phyloP scores from a whole-genome alignment of 2,113 vertebrate species.

The Corvus moneduloides region DNA sequence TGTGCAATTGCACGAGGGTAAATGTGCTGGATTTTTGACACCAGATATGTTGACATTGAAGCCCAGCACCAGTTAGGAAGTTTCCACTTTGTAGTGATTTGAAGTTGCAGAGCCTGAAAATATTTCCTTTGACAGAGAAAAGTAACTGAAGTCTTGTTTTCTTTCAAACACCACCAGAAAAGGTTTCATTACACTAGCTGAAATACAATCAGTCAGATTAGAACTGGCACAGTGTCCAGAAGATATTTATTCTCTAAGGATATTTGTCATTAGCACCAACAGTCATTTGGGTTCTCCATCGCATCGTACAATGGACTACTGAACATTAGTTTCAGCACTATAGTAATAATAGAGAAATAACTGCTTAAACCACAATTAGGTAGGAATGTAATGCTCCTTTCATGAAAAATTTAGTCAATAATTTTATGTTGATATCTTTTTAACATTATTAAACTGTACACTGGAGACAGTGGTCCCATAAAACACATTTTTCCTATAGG shows the following conservation, averaged over 20 bases:
- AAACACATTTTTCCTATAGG: slow-evolving; percentile 23
- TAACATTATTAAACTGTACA: slow-evolving; percentile 44
- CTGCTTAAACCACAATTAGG: slow-evolving; percentile 33
- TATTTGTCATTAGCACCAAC: slow-evolving; percentile 31
- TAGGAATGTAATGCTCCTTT: slow-evolving; percentile 35
- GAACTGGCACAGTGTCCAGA: neutral
- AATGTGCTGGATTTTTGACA: neutral
- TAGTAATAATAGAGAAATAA: slow-evolving; percentile 36
- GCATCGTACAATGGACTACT: neutral
- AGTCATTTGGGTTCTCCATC: slow-evolving; percentile 19
- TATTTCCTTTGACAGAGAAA: neutral
- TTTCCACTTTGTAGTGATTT: neutral
- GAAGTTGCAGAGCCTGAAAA: neutral
- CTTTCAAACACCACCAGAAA: neutral
- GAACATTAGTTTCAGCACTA: slow-evolving; percentile 25
- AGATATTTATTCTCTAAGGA: slow-evolving; percentile 30
- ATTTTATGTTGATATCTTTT: slow-evolving; percentile 59
- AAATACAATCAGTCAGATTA: neutral
- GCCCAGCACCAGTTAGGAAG: neutral
- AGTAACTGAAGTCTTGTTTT: neutral
- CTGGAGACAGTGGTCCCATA: slow-evolving; percentile 18
- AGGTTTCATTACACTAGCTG: neutral
- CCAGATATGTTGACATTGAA: neutral
- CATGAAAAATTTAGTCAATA: slow-evolving; percentile 46
- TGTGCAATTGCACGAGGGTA: neutral